Evolutionary conservation across 1,140 invertebrate species (phyloP).

Genomic region (Ips nitidus): DNA sequence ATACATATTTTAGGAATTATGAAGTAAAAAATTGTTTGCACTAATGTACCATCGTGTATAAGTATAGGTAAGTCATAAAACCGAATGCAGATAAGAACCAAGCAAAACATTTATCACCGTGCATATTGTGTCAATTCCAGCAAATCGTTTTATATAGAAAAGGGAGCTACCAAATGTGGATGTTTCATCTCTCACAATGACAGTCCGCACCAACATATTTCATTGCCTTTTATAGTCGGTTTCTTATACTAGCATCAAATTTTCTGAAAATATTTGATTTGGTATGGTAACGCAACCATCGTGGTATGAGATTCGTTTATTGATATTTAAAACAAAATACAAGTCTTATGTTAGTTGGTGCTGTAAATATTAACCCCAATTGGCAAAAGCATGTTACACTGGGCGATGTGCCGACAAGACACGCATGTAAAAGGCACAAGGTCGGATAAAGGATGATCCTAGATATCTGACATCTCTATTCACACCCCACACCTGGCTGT

Average conservation of each 20-base stretch:
- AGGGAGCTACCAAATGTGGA: conserved; percentile 33
- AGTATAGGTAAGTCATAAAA: neutral
- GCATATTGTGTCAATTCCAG: conserved; percentile 35
- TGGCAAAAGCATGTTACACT: conserved; percentile 4
- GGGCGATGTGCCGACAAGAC: conserved; percentile 33
- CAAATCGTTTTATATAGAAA: conserved; percentile 32
- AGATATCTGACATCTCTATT: conserved; percentile 38
- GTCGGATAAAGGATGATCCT: conserved; percentile 37
- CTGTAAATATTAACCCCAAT: neutral
- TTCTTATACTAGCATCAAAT: neutral
- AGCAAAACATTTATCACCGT: conserved; percentile 37
- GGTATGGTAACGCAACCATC: neutral
- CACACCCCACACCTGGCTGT: conserved; percentile 35
- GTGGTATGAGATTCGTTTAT: neutral
- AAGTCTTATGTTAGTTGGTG: neutral
- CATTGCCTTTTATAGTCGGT: neutral
- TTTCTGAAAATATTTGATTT: neutral
- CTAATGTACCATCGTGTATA: no score
- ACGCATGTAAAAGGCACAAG: conserved; percentile 30
- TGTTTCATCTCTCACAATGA: conserved; percentile 13
- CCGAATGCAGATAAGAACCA: conserved; percentile 32
- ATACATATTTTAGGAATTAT: no score
- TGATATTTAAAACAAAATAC: neutral
- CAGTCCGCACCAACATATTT: conserved; percentile 19
- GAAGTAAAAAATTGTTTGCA: no score